Percentiles rank a stretch among this genome's conserved stretches.
These are phyloP conservation scores for Dorcus parallelipipedus DNA, from an alignment of 2,888 invertebrate species.

Conservation along the genomic window DNA sequence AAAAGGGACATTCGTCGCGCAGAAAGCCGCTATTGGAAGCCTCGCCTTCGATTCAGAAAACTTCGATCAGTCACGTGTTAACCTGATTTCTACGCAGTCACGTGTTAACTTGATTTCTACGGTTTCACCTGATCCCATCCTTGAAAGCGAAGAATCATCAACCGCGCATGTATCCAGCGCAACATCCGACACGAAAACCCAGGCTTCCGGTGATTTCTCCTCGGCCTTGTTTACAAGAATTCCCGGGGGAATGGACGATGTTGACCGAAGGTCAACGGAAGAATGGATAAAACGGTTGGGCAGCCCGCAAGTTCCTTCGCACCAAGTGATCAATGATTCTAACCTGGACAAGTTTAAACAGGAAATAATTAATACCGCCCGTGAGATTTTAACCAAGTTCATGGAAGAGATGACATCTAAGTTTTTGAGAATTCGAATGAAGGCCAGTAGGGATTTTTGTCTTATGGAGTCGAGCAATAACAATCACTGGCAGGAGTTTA, in stretches of 20 bases:
- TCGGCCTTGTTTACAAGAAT: constrained; percentile 2
- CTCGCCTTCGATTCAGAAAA: constrained; percentile 4
- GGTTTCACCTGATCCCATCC: constrained; percentile 3
- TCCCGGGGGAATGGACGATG: constrained; percentile 12
- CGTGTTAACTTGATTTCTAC: too few species aligned
- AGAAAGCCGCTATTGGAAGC: constrained; percentile 8
- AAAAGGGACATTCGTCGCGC: constrained; percentile 10
- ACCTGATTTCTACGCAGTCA: too few species aligned
- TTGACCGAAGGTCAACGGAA: not conserved
- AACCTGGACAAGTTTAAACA: constrained; percentile 6
- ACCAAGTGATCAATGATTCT: constrained; percentile 10
- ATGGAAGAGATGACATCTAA: constrained; percentile 27
- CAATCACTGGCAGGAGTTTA: constrained; percentile 25
- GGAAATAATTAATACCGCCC: constrained; percentile 10
- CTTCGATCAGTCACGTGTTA: not conserved
- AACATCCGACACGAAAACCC: constrained; percentile 10
- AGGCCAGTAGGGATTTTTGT: constrained; percentile 27
- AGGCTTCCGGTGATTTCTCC: constrained; percentile 7
- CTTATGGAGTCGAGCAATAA: constrained; percentile 26
- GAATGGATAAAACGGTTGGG: too few species aligned
- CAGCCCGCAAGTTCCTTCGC: not conserved
- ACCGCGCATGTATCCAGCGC: not conserved
- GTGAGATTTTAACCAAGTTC: constrained; percentile 17
- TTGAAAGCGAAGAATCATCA: not conserved
- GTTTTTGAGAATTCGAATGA: constrained; percentile 28